Evolutionary conservation across 1,140 invertebrate genomes (phyloP).

Genomic region (Lordiphosa collinella): DNA sequence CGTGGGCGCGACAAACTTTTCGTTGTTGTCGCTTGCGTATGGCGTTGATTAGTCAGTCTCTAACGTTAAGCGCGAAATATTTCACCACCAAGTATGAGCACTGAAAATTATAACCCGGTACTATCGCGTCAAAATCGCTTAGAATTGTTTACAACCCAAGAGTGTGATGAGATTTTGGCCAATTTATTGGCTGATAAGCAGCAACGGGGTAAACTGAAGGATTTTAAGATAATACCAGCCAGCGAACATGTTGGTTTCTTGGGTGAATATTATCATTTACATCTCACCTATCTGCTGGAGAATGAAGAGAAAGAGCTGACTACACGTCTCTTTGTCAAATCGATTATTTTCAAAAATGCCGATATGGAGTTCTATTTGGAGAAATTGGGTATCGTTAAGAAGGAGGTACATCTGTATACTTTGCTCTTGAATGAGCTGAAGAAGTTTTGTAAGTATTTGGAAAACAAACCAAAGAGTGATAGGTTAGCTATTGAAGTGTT

Average conservation of each 20-base stretch:
- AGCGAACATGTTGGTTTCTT: constrained; percentile 53
- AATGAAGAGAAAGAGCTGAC: constrained; percentile 12
- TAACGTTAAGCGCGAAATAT: too few species aligned
- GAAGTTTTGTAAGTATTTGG: constrained; percentile 46
- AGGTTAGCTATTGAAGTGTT: background rate
- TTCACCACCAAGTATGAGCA: constrained; percentile 23
- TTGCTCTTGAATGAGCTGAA: constrained; percentile 55
- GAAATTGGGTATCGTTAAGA: constrained; percentile 41
- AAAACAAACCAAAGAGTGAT: too few species aligned
- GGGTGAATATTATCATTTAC: constrained; percentile 66
- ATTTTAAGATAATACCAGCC: constrained; percentile 57
- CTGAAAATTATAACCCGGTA: constrained; percentile 32
- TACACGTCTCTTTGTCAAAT: constrained; percentile 63
- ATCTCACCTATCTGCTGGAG: constrained; percentile 43
- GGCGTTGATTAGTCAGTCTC: too few species aligned
- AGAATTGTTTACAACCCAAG: constrained; percentile 45
- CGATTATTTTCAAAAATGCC: constrained; percentile 51
- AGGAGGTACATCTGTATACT: constrained; percentile 54
- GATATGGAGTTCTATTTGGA: constrained; percentile 49
- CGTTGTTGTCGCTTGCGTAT: too few species aligned
- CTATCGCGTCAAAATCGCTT: constrained; percentile 35
- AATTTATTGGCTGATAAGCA: constrained; percentile 44
- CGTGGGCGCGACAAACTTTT: too few species aligned
- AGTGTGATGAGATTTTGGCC: constrained; percentile 53
- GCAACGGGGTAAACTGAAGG: constrained; percentile 15